Conservation (phyloP, 1,140 invertebrate genomes). For the Lordiphosa mommai region DNA sequence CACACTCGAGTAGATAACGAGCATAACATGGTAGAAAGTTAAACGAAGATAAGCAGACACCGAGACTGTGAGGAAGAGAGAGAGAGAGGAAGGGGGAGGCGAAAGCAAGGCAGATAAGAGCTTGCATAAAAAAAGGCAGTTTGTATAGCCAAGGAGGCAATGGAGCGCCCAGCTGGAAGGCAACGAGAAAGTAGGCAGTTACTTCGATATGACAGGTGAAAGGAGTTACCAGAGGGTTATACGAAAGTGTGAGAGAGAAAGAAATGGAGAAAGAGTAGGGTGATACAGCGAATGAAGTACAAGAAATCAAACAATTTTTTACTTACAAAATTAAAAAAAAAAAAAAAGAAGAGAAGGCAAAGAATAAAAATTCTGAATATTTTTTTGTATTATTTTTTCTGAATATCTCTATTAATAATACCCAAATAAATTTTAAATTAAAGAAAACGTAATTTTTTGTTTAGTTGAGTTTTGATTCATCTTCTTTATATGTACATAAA, state of each 20-base stretch:
- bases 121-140: slow-evolving; percentile 17
- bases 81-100: slow-evolving; percentile 13
- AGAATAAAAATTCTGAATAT: too few relatives aligned
- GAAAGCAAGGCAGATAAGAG: slow-evolving; percentile 18
- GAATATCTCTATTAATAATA: too few relatives aligned
- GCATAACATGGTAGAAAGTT: slow-evolving; percentile 56
- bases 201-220: slow-evolving; percentile 47
- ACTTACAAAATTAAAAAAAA: too few relatives aligned
- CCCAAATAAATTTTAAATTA: too few relatives aligned
- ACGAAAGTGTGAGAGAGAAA: neutral
- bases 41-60: slow-evolving; percentile 59
- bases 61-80: slow-evolving; percentile 5
- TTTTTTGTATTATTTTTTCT: too few relatives aligned
- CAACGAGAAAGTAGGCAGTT: slow-evolving; percentile 56
- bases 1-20: slow-evolving; percentile 42
- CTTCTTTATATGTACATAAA: too few relatives aligned
- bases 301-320: too few relatives aligned
- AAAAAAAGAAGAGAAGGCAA: too few relatives aligned
- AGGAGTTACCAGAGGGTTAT: neutral
- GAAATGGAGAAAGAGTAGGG: neutral
- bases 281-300: too few relatives aligned
- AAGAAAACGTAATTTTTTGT: too few relatives aligned
- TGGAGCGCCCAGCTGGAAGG: slow-evolving; percentile 31
- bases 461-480: too few relatives aligned
- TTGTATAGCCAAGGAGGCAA: slow-evolving; percentile 39